phyloP scores from a whole-genome alignment of 2,797 vertebrate genomes.

The Carapus acus region DNA sequence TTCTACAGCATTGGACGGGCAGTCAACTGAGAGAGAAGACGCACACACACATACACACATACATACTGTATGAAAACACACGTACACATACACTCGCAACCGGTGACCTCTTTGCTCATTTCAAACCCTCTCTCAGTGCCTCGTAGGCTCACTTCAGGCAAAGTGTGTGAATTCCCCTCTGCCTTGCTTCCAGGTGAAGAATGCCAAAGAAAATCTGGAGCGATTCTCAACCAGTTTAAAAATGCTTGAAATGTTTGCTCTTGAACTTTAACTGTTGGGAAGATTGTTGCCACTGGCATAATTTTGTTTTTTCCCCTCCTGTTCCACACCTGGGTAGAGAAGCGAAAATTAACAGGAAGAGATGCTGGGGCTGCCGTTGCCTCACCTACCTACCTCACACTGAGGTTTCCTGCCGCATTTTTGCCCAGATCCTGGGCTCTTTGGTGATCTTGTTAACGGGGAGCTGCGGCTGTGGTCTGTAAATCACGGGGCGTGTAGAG shows the following conservation, averaged over 20 bases:
- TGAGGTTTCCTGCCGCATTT: slow-evolving; percentile 39
- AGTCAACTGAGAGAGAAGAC: slow-evolving; percentile 22
- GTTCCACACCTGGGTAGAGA: slow-evolving; percentile 55
- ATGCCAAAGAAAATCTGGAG: slow-evolving; percentile 66
- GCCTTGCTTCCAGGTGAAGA: slow-evolving; percentile 60
- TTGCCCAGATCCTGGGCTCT: slow-evolving; percentile 37
- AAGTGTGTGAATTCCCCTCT: slow-evolving; percentile 62
- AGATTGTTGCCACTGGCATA: slow-evolving; percentile 61
- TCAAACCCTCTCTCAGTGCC: slow-evolving; percentile 43
- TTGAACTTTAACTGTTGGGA: slow-evolving; percentile 57
- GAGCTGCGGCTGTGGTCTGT: slow-evolving; percentile 53
- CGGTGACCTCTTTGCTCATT: slow-evolving; percentile 53
- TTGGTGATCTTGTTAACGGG: slow-evolving; percentile 55
- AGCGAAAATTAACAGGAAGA: slow-evolving; percentile 51
- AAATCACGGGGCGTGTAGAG: slow-evolving; percentile 49
- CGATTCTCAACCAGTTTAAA: slow-evolving; percentile 67
- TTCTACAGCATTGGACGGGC: slow-evolving; percentile 15
- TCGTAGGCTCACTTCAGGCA: slow-evolving; percentile 58
- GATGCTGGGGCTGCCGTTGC: slow-evolving; percentile 39
- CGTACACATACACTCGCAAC: slow-evolving; percentile 34
- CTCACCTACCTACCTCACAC: slow-evolving; percentile 46
- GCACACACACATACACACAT: slow-evolving; percentile 10
- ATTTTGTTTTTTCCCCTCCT: slow-evolving; percentile 34
- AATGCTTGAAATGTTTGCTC: slow-evolving; percentile 70
- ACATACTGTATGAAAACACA: slow-evolving; percentile 21